Percentiles rank a stretch among this genome's conserved stretches.
Evolutionary conservation across 2,888 invertebrate genomes (phyloP).

Genomic region (Teleogryllus oceanicus): DNA sequence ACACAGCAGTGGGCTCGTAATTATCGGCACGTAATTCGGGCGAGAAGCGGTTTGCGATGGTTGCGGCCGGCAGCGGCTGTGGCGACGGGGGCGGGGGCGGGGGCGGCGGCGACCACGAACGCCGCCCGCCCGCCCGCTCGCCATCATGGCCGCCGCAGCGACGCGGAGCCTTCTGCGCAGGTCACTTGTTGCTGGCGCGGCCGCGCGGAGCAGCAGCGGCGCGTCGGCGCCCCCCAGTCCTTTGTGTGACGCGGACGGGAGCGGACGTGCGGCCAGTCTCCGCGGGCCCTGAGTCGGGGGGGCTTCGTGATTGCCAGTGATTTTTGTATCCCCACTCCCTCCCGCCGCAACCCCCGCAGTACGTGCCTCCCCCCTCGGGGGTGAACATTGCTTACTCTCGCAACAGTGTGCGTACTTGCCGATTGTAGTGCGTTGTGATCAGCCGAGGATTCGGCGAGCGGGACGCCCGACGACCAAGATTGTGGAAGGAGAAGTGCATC

Average conservation of each 20-base stretch:
- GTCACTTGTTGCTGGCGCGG: constrained; percentile 1
- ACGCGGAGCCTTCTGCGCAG: neutral
- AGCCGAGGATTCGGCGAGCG: neutral
- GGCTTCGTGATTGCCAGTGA: constrained; percentile 9
- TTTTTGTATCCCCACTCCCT: constrained; percentile 4
- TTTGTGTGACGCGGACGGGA: constrained; percentile 4
- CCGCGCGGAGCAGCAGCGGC: neutral
- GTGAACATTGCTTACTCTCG: neutral
- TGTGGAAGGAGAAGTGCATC: neutral
- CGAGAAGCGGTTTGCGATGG: too few relatives aligned
- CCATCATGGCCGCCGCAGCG: neutral
- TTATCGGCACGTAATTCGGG: too few relatives aligned
- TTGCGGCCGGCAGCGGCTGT: too few relatives aligned
- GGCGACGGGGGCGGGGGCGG: too few relatives aligned
- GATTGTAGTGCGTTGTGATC: too few relatives aligned
- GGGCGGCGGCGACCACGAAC: too few relatives aligned
- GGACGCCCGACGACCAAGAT: neutral
- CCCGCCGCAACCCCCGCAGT: neutral
- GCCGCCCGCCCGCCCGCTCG: neutral
- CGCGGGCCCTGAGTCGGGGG: neutral
- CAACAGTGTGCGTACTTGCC: too few relatives aligned
- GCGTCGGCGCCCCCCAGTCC: neutral
- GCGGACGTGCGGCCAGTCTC: constrained; percentile 8
- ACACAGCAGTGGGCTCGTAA: too few relatives aligned
- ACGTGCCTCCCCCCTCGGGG: neutral